A percentile compares a stretch with the other conserved stretches of the same genome.
These are phyloP conservation scores for Sternarchorhynchus goeldii DNA, from an alignment of 2,797 vertebrate genomes.

Conservation along the genomic window DNA sequence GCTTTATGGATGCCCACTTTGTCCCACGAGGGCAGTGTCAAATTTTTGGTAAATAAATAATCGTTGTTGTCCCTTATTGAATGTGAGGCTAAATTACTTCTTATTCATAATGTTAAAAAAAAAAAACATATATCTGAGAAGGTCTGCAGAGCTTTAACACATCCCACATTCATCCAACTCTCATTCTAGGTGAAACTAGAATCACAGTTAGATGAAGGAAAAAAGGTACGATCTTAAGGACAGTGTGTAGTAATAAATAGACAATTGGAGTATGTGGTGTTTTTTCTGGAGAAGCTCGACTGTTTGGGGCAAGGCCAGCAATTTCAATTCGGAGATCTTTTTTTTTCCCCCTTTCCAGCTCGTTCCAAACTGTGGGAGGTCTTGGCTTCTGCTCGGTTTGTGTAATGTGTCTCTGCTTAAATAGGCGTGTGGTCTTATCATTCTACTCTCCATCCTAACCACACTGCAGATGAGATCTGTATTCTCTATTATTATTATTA, in stretches of 20 bases:
- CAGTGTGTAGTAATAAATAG: not conserved
- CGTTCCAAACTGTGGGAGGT: not conserved
- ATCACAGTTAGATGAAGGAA: not conserved
- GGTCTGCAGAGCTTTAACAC: not conserved
- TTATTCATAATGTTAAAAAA: too few species aligned
- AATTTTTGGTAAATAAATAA: not conserved
- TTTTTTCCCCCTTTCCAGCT: too few species aligned
- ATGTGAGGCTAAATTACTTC: constrained; percentile 7
- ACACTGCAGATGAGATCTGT: not conserved
- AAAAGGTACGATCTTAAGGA: not conserved
- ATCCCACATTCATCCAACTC: not conserved
- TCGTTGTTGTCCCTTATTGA: not conserved
- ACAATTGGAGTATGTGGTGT: not conserved
- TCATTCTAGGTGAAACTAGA: not conserved
- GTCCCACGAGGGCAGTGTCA: not conserved
- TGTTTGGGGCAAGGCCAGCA: not conserved
- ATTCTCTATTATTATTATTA: constrained; percentile 13
- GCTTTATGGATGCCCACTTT: not conserved
- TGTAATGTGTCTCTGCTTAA: not conserved
- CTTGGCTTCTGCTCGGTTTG: not conserved
- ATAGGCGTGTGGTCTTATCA: not conserved
- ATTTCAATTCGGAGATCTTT: too few species aligned
- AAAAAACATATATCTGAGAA: not conserved
- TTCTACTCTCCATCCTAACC: constrained; percentile 5
- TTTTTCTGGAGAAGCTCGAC: not conserved